Evolutionary conservation across 2,888 invertebrate species (phyloP).

Genomic region (Protula sp.): DNA sequence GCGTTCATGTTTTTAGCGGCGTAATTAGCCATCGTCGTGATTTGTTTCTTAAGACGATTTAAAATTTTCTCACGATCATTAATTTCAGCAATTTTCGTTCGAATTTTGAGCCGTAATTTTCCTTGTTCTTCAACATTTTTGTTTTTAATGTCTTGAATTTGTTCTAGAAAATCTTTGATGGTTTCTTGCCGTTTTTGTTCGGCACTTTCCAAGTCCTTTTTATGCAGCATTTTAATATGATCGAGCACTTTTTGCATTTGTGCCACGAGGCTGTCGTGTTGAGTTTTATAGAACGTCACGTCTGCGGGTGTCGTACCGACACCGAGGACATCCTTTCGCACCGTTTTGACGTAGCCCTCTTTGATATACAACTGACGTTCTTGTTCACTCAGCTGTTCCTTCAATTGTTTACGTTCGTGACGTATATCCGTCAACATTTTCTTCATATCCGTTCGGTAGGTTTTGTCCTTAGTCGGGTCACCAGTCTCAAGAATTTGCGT

Average conservation of each 20-base stretch:
- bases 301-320: not conserved
- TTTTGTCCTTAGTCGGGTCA: not conserved
- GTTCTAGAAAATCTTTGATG: conserved; percentile 2
- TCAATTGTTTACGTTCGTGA: not conserved
- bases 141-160: conserved; percentile 1
- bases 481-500: not conserved
- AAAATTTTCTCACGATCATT: not conserved
- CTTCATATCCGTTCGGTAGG: conserved; percentile 1
- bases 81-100: not conserved
- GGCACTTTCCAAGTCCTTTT: not conserved
- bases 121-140: not conserved
- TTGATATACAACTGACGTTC: conserved; percentile 1
- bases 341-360: not conserved
- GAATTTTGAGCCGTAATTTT: not conserved
- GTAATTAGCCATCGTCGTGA: conserved; percentile 13
- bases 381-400: conserved; percentile 2
- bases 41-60: conserved; percentile 3
- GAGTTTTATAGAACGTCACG: not conserved
- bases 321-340: not conserved
- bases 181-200: not conserved
- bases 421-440: conserved; percentile 2
- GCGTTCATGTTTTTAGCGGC: conserved; percentile 23
- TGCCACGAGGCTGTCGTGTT: conserved; percentile 2
- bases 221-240: not conserved
- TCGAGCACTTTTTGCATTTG: conserved; percentile 3